Evolutionary conservation across 2,797 vertebrate species (phyloP).

Genomic region (Dendrocincla fuliginosa): DNA sequence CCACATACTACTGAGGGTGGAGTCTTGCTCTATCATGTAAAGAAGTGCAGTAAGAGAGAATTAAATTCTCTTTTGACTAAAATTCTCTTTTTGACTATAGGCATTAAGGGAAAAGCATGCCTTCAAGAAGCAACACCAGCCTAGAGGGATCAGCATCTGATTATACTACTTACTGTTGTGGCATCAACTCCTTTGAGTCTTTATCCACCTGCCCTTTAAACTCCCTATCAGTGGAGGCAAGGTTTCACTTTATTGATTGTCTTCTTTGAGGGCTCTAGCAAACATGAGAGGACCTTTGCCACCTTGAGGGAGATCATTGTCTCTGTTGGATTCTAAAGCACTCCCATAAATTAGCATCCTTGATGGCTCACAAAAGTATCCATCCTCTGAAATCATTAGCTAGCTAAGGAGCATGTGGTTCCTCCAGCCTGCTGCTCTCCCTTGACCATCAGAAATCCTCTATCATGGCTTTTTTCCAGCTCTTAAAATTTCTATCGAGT

Average conservation of each 20-base stretch:
- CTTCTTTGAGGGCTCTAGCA: not conserved
- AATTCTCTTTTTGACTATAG: not conserved
- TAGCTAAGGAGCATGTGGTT: not conserved
- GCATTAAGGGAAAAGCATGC: not conserved
- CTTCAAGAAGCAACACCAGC: not conserved
- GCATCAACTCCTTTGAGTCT: not conserved
- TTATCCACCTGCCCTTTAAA: constrained; percentile 24
- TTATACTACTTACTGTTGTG: not conserved
- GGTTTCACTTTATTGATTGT: not conserved
- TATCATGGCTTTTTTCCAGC: not conserved
- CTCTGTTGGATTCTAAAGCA: not conserved
- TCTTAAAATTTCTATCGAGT: not conserved
- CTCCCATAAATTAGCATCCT: not conserved
- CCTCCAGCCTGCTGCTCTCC: not conserved
- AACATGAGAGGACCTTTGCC: not conserved
- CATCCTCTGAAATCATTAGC: not conserved
- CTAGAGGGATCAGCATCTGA: not conserved
- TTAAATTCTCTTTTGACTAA: not conserved
- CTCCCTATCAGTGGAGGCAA: not conserved
- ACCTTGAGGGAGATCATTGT: not conserved
- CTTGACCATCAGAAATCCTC: not conserved
- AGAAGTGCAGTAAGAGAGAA: not conserved
- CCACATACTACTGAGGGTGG: not conserved
- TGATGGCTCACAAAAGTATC: not conserved
- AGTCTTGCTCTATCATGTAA: not conserved